Base-by-base conservation (phyloP, 2,888 invertebrate species). In the Dryococelus australis region DNA sequence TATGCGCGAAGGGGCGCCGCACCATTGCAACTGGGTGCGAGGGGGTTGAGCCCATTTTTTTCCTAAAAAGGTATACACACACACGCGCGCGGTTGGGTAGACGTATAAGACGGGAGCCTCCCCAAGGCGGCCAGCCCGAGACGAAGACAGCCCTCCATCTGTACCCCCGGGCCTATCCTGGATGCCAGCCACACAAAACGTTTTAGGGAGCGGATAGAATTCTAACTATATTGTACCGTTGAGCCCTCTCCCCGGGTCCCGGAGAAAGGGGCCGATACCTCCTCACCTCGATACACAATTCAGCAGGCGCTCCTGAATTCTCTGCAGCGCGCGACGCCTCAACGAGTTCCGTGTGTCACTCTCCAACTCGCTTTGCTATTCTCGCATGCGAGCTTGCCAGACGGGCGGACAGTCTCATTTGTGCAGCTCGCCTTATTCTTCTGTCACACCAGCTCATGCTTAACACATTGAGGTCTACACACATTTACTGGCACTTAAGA, bases 121-220 rank as follows among this genome's bases (percentile, higher is more conserved):
- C 65, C 65, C 20, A 24, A 35, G 35, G 35, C 24, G 20, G 13
- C 65, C 24, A 10, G 65, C 65, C 2, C 10, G 8, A 24, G 65
- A 9, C 51, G 13, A 51, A 51, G 51, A 51, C 8, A 2, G 12
- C 51, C 51, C 51, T 20, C 13, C 20, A 12, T 6, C 20, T 20
- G 51, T 20, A 20, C 51, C 16, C n/a, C 65, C n/a, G 65, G 65
- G 65, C 65, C 65, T 65, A 65, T 65, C 65, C 20, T n/a, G 65
- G 65, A 65, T 65, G 65, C 65, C 65, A 65, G 13, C 65, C 65
- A n/a, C 65, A 65, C 65, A 65, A 65, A 65, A 65, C 65, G 65
- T 65, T 65, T 65, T 65, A 65, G 65, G 16, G 65, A 65, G 65
- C 65, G 65, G 65, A 83, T 83, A 83, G 83, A 28, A 83, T 28